Percentiles rank a stretch among this genome's conserved stretches.
Conservation (phyloP, 2,797 vertebrate genomes). For the Alectoris magna region DNA sequence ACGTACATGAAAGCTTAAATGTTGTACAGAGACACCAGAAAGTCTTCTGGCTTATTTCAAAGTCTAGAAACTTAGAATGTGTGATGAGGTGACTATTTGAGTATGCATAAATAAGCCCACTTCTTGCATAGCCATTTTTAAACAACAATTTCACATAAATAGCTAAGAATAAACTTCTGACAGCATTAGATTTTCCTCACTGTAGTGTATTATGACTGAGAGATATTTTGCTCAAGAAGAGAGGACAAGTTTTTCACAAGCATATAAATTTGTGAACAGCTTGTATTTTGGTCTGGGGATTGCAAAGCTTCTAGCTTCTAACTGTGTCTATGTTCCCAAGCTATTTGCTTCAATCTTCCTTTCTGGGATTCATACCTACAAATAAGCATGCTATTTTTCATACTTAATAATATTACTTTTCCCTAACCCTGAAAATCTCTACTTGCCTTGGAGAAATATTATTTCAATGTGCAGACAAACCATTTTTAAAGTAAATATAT, state of each 20-base stretch:
- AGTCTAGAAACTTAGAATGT: background rate
- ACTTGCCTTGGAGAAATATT: background rate
- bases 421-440: background rate
- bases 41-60: background rate
- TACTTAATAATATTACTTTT: background rate
- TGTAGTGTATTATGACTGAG: no score
- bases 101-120: accelerated
- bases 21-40: background rate
- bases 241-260: background rate
- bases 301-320: background rate
- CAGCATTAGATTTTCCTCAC: no score
- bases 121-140: background rate
- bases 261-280: background rate
- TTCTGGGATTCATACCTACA: background rate
- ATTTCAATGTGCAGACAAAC: background rate
- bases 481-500: background rate
- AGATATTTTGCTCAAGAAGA: no score
- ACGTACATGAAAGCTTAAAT: background rate
- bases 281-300: background rate
- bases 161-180: no score
- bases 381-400: no score
- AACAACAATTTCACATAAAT: no score
- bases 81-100: background rate
- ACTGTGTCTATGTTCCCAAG: accelerated
- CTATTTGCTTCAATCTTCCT: background rate